Conservation (phyloP, 92 coral and sea anemone species). For the Epizoanthus rinbou region DNA sequence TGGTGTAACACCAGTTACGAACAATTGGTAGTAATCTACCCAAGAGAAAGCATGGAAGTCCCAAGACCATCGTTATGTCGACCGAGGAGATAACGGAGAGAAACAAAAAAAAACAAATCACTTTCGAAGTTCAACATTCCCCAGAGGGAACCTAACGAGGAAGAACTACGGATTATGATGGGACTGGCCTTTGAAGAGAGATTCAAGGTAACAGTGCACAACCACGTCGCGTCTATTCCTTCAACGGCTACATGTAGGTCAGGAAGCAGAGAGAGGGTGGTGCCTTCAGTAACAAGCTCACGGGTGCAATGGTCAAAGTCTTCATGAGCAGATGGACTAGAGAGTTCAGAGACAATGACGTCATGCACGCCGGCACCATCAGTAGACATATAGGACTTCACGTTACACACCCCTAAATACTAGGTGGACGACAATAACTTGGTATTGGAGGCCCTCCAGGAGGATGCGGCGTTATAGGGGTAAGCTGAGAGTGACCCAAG, state of each 20-base stretch:
- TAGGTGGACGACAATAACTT: not conserved
- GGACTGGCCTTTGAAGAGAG: not conserved
- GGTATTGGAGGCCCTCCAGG: slow-evolving; percentile 2
- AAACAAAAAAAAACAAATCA: not conserved
- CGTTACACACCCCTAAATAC: not conserved
- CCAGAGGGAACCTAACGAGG: not conserved
- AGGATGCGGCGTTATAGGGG: not conserved
- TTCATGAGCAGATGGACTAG: too few relatives aligned
- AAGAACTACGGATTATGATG: not conserved
- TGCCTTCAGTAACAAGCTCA: not conserved
- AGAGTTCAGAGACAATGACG: not conserved
- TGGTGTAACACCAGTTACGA: too few relatives aligned
- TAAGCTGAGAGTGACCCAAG: not conserved
- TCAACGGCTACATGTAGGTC: not conserved
- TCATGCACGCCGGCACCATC: not conserved
- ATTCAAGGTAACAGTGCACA: not conserved
- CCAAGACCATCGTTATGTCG: slow-evolving; percentile 4
- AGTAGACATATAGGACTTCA: not conserved
- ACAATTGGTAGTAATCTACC: too few relatives aligned
- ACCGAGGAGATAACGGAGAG: slow-evolving; percentile 22
- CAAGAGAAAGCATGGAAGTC: slow-evolving; percentile 3
- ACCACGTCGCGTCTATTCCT: not conserved
- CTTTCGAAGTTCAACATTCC: slow-evolving; percentile 7
- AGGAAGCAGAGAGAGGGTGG: not conserved
- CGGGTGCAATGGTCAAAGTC: slow-evolving; percentile 16